Evolutionary conservation across 2,113 vertebrate species (phyloP), one percentile per base, ranked within the genome.

Genomic region (Esox niger): DNA sequence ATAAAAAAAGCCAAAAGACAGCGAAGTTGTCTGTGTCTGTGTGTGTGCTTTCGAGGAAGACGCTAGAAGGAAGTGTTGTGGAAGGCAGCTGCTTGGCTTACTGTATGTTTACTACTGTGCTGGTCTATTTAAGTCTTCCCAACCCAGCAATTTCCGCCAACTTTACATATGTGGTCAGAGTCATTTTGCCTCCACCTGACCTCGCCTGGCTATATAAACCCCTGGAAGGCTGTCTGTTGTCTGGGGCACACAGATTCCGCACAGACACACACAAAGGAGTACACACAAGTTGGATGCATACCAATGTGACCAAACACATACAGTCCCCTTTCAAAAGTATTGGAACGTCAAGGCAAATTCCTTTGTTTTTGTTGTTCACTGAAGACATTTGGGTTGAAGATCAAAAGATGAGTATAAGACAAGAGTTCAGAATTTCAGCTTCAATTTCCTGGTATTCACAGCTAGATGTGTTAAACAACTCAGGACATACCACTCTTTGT

Each of bases 131-230:
- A 76, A 64, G 75, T 86, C 75, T 73, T 5, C 61, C 65, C 66
- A 86, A 85, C 77, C 77, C 75, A 82, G 85, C 87, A 86, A 90
- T 91, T 91, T 88, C 70, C 64, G 23, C 74, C 6, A 65, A 71
- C 81, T 81, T 87, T 79, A 86, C 84, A 89, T 87, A 84, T 84
- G 85, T 84, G 84, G 88, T 87, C 64, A 52, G 68, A 84, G 75
- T 57, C 72, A 62, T 88, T 88, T 87, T 86, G 82, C 6, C 73
- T 80, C 79, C 83, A 84, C 84, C 84, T 84, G 75, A 88, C 87
- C 86, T 76, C 87, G 79, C 88, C 88, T 87, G 65, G 79, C 64
- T 23, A 59, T 75, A 33, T 3, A 54, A 30, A 27, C 38, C 13
- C 29, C 3, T 35, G 33, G 54, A 35, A 57, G 65, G 26, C 31